Conservation (phyloP, 2,888 invertebrate species). For the Amiota mariae region DNA sequence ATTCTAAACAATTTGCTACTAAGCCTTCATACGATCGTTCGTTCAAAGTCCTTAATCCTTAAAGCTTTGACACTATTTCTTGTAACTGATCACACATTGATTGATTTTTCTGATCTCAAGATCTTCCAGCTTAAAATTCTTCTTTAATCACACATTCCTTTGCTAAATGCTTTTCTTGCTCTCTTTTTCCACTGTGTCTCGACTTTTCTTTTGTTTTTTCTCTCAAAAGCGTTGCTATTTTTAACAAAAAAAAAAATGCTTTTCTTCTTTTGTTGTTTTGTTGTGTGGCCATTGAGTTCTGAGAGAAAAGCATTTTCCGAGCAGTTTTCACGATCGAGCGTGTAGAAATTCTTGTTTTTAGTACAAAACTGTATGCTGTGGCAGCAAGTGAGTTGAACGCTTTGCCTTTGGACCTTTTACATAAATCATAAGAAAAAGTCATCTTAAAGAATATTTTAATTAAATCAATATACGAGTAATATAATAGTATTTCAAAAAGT, state of each 20-base stretch:
- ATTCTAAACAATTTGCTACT: background rate
- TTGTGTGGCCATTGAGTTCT: background rate
- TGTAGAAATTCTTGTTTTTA: conserved; percentile 13
- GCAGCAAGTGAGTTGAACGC: conserved; percentile 6
- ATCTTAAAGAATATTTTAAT: conserved; percentile 17
- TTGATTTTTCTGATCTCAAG: no score
- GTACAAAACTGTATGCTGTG: conserved; percentile 14
- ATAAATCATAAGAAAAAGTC: background rate
- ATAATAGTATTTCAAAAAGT: conserved; percentile 8
- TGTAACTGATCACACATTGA: no score
- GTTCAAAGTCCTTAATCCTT: no score
- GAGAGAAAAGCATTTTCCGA: conserved; percentile 24
- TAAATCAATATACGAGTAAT: conserved; percentile 17
- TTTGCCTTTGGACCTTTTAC: background rate
- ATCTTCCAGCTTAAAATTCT: no score
- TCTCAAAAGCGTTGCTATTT: conserved; percentile 19
- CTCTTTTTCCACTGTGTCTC: background rate
- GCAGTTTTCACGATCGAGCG: conserved; percentile 16
- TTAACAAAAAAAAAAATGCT: conserved; percentile 15
- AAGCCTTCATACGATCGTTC: no score
- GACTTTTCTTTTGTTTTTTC: background rate
- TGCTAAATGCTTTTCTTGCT: background rate
- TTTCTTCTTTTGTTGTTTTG: conserved; percentile 4
- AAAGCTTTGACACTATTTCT: no score
- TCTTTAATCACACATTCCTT: no score